Percentiles rank a stretch among this genome's conserved stretches.
phyloP scores from a whole-genome alignment of 2,113 vertebrate species.

The Protobothrops mucrosquamatus region DNA sequence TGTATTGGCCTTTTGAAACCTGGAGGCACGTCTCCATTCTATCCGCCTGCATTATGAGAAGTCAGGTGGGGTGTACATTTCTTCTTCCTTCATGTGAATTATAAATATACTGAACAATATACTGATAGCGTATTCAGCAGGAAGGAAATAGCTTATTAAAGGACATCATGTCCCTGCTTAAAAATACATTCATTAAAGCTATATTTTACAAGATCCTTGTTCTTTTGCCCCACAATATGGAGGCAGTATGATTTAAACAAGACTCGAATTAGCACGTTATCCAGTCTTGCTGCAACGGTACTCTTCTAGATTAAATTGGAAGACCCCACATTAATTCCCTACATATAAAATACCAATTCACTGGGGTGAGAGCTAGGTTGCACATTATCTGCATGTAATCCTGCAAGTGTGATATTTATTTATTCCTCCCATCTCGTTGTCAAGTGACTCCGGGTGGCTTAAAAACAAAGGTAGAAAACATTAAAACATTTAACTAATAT shows the following conservation, averaged over 20 bases:
- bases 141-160: background rate
- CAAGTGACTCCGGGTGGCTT: background rate
- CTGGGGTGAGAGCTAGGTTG: background rate
- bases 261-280: background rate
- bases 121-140: background rate
- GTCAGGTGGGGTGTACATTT: background rate
- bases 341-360: background rate
- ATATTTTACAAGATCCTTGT: background rate
- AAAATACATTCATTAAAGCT: background rate
- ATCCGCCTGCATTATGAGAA: background rate
- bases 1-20: background rate
- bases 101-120: background rate
- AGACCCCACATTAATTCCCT: background rate
- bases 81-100: background rate
- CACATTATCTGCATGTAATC: background rate
- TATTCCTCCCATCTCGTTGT: background rate
- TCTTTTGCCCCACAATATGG: background rate
- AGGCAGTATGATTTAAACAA: background rate
- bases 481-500: background rate
- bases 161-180: background rate
- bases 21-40: background rate
- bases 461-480: background rate
- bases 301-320: background rate
- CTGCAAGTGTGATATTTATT: background rate
- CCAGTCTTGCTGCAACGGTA: background rate